Base-by-base conservation (phyloP, 2,888 invertebrate species). In the Drosophila maculinotata region DNA sequence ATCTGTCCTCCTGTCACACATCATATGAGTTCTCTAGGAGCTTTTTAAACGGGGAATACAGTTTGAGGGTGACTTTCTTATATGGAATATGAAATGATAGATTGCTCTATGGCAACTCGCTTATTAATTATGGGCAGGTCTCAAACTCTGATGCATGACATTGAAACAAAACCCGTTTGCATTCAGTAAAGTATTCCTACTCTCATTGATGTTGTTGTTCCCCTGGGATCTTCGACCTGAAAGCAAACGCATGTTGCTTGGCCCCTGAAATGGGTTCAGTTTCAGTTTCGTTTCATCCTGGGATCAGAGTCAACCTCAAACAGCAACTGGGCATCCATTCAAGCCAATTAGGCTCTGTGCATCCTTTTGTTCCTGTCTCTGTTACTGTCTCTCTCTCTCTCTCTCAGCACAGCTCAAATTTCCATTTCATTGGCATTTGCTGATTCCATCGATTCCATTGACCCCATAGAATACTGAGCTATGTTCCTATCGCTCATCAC, bases 81-180 rank as follows among this genome's bases (percentile, higher is more conserved):
- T 54, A 14, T 41, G 36, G 36, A 48, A 31, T 54, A 14, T 41
- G 36, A 39, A 48, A 51, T 69, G 74, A 75, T 75, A 69, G 59
- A 69, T 60, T 74, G 45, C 49, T 57, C 66, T 51, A 69, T 76
- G 87, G 69, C 25, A 66, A 70, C 77, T 66, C 58, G 52, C 63
- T 75, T 87, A 84, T 81, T 88, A 86, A 88, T 86, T 80, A 77
- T 79, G 62, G 57, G 44, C 58, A 30, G 51, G 41, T 54, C 23
- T 25, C 51, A 31, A 31, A 30, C 35, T 41, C 30, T 25, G 8
- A 20, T 9, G 44, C 42, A 39, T 17, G 23, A 66, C 12, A 64
- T 38, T 65, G 60, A 59, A 66, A 70, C 44, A 33, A 59, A 71
- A 64, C 54, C 57, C 68, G 8, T 47, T 60, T 41, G 42, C 53